Evolutionary conservation across 2,888 invertebrate genomes (phyloP), one percentile per base, ranked within the genome.

Genomic region (Cepaea hortensis): DNA sequence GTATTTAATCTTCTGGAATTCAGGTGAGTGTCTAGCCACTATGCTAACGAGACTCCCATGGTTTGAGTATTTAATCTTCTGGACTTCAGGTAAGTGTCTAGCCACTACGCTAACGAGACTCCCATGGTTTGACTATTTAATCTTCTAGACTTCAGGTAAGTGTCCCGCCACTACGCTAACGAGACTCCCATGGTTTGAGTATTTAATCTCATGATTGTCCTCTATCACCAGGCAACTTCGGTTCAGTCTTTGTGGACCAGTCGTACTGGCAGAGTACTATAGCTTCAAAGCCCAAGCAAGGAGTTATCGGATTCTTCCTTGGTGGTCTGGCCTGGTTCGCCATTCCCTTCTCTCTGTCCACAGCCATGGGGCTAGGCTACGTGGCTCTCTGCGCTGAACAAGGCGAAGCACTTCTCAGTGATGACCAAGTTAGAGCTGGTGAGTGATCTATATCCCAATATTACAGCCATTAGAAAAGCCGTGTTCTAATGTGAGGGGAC

Each of bases 261-360:
- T 93, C 94, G 0, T 95, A 94, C 88, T 95, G 94, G 94, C 94
- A 95, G 90, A 93, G 93, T 88, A 92, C 93, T 23, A 94, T 95
- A 46, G 94, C 94, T 0, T 92, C 94, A 68, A 94, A 94, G 86
- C 94, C 94, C 0, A 55, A 55, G 55, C 92, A 94, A 81, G 94
- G 94, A 1, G 94, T 94, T 9, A 90, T 93, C 85, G 94, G 94
- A 0, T 95, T 94, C 88, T 90, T 94, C 15, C 84, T 89, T 0
- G 94, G 94, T 1, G 94, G 94, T 0, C 68, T 94, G 1, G 90
- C 92, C 61, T 94, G 94, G 94, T 94, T 94, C 87, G 93, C 94
- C 23, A 92, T 94, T 23, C 94, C 94, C 3, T 94, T 94, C 89
- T 92, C 93, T n/a, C 90, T 95, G 61, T 93, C 94, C 3, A 94